These are phyloP conservation scores for Andrena hattorfiana DNA, from an alignment of 2,888 invertebrate species.

Conservation along the genomic window DNA sequence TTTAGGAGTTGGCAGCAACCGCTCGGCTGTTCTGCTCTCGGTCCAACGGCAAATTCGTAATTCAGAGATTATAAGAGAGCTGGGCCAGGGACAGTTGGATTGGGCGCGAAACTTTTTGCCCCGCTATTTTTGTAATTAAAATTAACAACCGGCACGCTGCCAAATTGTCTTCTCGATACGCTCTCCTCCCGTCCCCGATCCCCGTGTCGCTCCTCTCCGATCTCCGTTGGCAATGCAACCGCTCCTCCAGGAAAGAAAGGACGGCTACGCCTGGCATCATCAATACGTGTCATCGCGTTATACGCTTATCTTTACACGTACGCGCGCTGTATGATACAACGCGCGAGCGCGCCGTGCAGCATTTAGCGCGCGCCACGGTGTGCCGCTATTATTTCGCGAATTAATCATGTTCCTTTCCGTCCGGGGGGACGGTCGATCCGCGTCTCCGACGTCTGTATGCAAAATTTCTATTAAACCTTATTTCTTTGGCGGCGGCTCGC, in stretches of 20 bases:
- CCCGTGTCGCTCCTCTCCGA: conserved; percentile 58
- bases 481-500: conserved; percentile 27
- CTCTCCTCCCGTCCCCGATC: conserved; percentile 62
- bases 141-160: conserved; percentile 83
- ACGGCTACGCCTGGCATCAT: conserved; percentile 83
- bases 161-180: conserved; percentile 83
- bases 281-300: conserved; percentile 83
- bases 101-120: conserved; percentile 68
- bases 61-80: conserved; percentile 49
- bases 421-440: background rate
- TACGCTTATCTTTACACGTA: conserved; percentile 61
- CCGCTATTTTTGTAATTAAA: conserved; percentile 83
- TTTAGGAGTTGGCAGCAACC: conserved; percentile 47
- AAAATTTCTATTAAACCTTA: conserved; percentile 62
- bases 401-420: conserved; percentile 53
- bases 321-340: conserved; percentile 50
- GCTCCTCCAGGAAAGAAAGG: conserved; percentile 67
- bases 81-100: conserved; percentile 8
- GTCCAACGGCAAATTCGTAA: conserved; percentile 52
- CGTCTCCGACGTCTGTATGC: conserved; percentile 23
- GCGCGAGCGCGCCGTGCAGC: conserved; percentile 30
- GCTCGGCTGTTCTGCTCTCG: conserved; percentile 7
- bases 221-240: conserved; percentile 62
- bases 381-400: conserved; percentile 55
- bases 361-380: conserved; percentile 47